phyloP scores from a whole-genome alignment of 2,888 invertebrate genomes.

The Drosophila mimetica region DNA sequence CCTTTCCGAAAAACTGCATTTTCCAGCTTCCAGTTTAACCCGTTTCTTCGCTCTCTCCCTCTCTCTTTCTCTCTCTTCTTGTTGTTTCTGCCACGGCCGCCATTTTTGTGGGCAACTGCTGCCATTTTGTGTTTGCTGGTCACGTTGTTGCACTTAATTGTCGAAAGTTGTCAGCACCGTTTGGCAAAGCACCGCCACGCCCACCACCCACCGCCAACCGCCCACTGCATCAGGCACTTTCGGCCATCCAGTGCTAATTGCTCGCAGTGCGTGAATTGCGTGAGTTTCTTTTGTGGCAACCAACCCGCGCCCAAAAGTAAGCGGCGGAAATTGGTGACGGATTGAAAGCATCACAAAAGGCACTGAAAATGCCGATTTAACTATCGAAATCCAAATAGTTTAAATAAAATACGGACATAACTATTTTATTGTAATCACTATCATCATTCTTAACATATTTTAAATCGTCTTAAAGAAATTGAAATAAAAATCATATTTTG shows the following conservation, averaged over 20 bases:
- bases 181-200: conserved; percentile 28
- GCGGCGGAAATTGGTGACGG: conserved; percentile 31
- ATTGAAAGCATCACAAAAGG: not conserved
- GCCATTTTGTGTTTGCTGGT: conserved; percentile 60
- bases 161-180: conserved; percentile 64
- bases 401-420: not conserved
- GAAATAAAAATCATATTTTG: too few relatives aligned
- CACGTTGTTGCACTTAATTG: conserved; percentile 76
- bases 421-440: not conserved
- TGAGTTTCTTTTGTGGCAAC: conserved; percentile 11
- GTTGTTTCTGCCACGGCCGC: conserved; percentile 19
- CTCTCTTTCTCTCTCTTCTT: not conserved
- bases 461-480: too few relatives aligned
- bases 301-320: conserved; percentile 21
- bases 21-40: conserved; percentile 19
- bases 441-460: not conserved
- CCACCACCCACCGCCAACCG: conserved; percentile 6
- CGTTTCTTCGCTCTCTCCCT: not conserved
- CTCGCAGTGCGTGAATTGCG: conserved; percentile 50
- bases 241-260: conserved; percentile 40
- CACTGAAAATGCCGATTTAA: not conserved
- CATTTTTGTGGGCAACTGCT: conserved; percentile 27
- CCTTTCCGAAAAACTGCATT: conserved; percentile 25
- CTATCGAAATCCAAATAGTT: too few relatives aligned
- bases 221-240: conserved; percentile 16